phyloP scores from a whole-genome alignment of 2,888 invertebrate genomes.

The Alloscopus bannaensis region DNA sequence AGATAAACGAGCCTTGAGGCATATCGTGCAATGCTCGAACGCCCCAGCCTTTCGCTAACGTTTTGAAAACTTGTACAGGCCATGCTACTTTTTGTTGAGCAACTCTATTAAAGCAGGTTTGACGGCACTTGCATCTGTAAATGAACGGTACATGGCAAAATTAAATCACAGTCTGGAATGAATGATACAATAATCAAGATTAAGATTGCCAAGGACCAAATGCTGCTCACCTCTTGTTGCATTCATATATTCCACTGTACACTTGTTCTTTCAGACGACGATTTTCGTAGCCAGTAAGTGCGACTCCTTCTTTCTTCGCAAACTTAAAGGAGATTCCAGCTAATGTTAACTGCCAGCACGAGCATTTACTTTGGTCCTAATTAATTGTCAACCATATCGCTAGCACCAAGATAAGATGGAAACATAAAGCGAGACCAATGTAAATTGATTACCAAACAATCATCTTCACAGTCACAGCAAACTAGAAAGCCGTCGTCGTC shows the following conservation, averaged over 20 bases:
- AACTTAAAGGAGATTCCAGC: constrained; percentile 80
- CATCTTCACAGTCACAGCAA: constrained; percentile 94
- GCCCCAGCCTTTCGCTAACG: constrained; percentile 94
- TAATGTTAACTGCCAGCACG: constrained; percentile 92
- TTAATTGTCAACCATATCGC: too few species aligned
- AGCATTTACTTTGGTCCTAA: constrained; percentile 90
- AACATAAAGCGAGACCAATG: too few species aligned
- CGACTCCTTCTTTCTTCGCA: constrained; percentile 75
- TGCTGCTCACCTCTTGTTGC: constrained; percentile 83
- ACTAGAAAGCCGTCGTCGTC: constrained; percentile 89
- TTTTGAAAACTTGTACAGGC: constrained; percentile 95
- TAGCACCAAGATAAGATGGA: neutral
- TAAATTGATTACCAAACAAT: constrained; percentile 83
- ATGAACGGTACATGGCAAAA: neutral
- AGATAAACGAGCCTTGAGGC: constrained; percentile 94
- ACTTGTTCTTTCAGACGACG: constrained; percentile 88
- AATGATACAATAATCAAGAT: neutral
- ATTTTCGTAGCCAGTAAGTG: constrained; percentile 84
- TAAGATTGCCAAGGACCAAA: neutral
- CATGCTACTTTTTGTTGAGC: constrained; percentile 93
- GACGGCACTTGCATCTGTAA: constrained; percentile 87
- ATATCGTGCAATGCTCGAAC: constrained; percentile 94
- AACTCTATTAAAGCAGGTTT: constrained; percentile 92
- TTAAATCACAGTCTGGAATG: neutral
- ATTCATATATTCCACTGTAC: constrained; percentile 95